Evolutionary conservation across 2,888 invertebrate species (phyloP).

Genomic region (Habrosyne pyritoides): DNA sequence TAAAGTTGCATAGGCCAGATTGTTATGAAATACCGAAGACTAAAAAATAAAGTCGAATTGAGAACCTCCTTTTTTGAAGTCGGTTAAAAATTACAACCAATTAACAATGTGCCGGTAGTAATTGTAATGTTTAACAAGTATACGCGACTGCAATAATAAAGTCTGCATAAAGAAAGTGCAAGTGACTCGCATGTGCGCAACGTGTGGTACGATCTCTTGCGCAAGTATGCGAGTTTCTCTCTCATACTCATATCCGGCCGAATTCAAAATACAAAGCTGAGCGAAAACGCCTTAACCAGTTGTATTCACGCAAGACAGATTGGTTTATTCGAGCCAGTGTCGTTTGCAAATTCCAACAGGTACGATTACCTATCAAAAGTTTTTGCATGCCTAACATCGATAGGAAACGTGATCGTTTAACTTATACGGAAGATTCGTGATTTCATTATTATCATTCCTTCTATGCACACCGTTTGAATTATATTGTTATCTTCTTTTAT

Average conservation of each 20-base stretch:
- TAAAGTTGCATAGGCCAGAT: no score
- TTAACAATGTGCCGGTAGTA: slow-evolving; percentile 1
- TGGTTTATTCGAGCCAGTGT: background rate
- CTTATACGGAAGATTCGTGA: slow-evolving; percentile 5
- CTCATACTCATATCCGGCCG: slow-evolving; percentile 6
- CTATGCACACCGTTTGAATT: background rate
- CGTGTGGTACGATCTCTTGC: slow-evolving; percentile 17
- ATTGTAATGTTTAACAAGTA: slow-evolving; percentile 8
- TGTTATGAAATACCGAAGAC: no score
- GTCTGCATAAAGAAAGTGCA: slow-evolving; percentile 33
- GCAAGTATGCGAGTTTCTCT: slow-evolving; percentile 34
- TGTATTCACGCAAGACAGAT: background rate
- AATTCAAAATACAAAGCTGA: background rate
- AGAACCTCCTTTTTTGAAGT: no score
- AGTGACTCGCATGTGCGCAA: slow-evolving; percentile 20
- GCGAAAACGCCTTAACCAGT: background rate
- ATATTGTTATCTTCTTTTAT: background rate
- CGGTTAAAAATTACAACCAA: background rate
- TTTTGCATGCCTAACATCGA: background rate
- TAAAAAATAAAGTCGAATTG: no score
- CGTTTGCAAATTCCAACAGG: slow-evolving; percentile 5
- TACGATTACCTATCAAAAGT: background rate
- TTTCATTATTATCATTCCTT: background rate
- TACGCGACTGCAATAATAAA: slow-evolving; percentile 7
- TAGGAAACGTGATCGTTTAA: background rate